A percentile compares a stretch with the other conserved stretches of the same genome.
phyloP scores from a whole-genome alignment of 2,113 vertebrate genomes.

The Paedocypris sp. region DNA sequence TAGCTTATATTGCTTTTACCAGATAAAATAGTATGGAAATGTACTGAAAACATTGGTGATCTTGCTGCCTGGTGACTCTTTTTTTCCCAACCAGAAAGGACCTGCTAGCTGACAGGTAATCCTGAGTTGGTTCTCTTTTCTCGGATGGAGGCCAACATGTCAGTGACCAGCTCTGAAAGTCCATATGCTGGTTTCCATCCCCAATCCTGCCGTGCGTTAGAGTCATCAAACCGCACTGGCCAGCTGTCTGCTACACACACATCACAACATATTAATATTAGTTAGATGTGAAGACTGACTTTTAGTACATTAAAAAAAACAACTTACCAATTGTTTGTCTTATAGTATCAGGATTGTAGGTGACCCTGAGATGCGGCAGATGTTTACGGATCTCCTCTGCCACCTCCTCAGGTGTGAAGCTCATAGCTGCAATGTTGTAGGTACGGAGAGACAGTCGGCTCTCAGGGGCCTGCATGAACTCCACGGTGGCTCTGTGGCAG shows the following conservation, averaged over 20 bases:
- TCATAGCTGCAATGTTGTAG: constrained; percentile 66
- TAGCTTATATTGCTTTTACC: no score
- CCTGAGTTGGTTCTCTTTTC: constrained; percentile 46
- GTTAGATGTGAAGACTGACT: no score
- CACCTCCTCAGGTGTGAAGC: constrained; percentile 64
- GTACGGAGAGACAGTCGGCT: constrained; percentile 58
- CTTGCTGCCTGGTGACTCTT: constrained; percentile 27
- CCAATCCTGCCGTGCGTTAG: constrained; percentile 62
- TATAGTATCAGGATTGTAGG: constrained; percentile 58
- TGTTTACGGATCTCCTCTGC: constrained; percentile 60
- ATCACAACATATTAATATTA: not conserved
- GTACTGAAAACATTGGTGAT: constrained; percentile 23
- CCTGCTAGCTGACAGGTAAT: constrained; percentile 45
- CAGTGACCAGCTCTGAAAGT: constrained; percentile 54
- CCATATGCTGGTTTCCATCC: constrained; percentile 51
- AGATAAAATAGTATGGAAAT: constrained; percentile 13
- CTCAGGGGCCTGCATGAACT: constrained; percentile 61
- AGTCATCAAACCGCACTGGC: constrained; percentile 64
- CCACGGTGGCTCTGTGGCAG: constrained; percentile 62
- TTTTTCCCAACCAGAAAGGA: constrained; percentile 27
- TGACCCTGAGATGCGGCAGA: constrained; percentile 57
- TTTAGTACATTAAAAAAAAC: no score
- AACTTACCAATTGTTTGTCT: constrained; percentile 63
- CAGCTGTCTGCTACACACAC: constrained; percentile 58
- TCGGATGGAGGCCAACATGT: constrained; percentile 53